Base-by-base conservation (phyloP, 1,140 invertebrate species). In the Aradophagus sp. region DNA sequence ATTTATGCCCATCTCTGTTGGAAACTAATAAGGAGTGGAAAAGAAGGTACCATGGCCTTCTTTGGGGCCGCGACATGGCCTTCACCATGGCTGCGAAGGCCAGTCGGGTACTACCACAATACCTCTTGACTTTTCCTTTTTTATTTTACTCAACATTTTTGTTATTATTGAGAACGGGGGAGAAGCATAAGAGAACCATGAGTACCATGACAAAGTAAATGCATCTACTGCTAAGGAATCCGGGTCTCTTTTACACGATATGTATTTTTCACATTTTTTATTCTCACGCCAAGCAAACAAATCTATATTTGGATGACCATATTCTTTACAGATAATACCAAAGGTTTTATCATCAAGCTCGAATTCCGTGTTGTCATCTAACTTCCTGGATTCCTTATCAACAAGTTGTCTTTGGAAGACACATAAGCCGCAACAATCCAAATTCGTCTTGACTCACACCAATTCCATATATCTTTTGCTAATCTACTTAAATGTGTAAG, bases 361-460 rank as follows among this genome's bases (percentile, higher is more conserved):
- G 27, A 67, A 67, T 45, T 59, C 63, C 34, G 20, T 67, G 27
- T 67, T 59, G 14, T 52, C 26, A 26, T 67, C 38, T 27, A 58
- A 26, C 26, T 19, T 52, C n/a, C 63, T 44, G 5, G 63, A 52
- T 39, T 58, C 53, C 15, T 31, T 13, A 39, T 67, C 63, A 12
- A 47, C 39, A 53, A 17, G 36, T 67, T 67, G 0, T 61, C 35
- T 36, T 69, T 55, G n/a, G 42, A 69, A 11, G 35, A 29, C 0
- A 68, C 23, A 29, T 61, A 55, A 0, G 47, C 39, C 0, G 55
- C 55, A 34, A 61, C 55, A 4, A 61, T 38, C 50, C 56, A 69
- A 15, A 69, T 62, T 31, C n/a, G 36, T 12, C 58, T 17, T 27
- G 5, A 0, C 12, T 69, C 50, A 23, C 56, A 69, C 50, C 48